Base-by-base conservation (phyloP, 2,888 invertebrate genomes). In the Pseudococcus jackbeardsleyi region DNA sequence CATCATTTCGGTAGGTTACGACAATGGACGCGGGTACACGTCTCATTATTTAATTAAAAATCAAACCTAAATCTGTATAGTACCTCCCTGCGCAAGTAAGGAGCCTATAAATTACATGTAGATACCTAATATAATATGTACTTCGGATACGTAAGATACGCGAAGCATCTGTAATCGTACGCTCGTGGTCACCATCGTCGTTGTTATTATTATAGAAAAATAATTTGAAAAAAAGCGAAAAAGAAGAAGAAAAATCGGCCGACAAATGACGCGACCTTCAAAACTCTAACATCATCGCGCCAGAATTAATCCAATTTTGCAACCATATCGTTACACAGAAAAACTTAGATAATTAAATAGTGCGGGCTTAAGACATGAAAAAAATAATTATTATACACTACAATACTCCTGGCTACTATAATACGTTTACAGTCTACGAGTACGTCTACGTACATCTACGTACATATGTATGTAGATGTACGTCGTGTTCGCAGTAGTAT, bases 301-400 rank as follows among this genome's bases (percentile, higher is more conserved):
- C 68, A 68, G 42, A 68, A 86, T 64, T 86, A 86, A 86, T 86
- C 86, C 86, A 86, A 86, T 86, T 86, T 86, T 86, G 86, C 86
- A 86, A 86, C 86, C 64, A 86, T 64, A 86, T 86, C 86, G 86
- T 86, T 86, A 86, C 86, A 86, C 64, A 64, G 86, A 86, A 64
- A 86, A 68, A 64, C 64, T 68, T 11, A 64, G 86, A 86, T 86
- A 86, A 86, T 86, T 86, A 86, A 86, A 86, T 86, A 86, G 86
- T 86, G 86, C 86, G 86, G 42, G 85, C 54, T 39, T 42, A 85
- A 85, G 59, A 85, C 54, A n/a, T n/a, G 59, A 42, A 77, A 86
- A 85, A 86, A 64, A 85, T 85, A 86, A 86, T 86, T 33, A 86
- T 86, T 72, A 86, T 86, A 68, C 68, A 15, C 68, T 46, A 86